Conservation (phyloP, 1,140 invertebrate species). For the Pseudachorutes palmiensis region DNA sequence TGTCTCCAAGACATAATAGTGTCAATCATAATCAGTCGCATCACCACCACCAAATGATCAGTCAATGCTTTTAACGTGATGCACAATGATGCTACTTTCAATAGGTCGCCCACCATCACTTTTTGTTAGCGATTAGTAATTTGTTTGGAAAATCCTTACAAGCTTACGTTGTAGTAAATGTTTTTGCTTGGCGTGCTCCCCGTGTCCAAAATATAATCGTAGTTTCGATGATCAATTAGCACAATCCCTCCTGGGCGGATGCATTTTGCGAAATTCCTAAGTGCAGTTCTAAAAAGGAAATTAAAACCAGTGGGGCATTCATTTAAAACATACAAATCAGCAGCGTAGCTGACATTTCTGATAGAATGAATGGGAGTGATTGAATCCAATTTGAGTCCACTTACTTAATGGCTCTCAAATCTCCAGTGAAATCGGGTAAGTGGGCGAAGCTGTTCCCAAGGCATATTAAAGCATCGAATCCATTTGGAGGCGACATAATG, state of each 20-base stretch:
- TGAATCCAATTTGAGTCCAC: constrained; percentile 28
- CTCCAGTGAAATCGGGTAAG: constrained; percentile 64
- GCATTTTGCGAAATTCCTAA: constrained; percentile 68
- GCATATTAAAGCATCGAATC: constrained; percentile 74
- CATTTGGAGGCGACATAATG: constrained; percentile 46
- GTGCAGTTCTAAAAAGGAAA: constrained; percentile 48
- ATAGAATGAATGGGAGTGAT: background rate
- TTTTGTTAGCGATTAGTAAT: too few species aligned
- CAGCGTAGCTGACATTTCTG: background rate
- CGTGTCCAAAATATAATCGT: constrained; percentile 66
- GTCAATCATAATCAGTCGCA: background rate
- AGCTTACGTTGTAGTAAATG: constrained; percentile 78
- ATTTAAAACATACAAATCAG: background rate
- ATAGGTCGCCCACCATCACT: too few species aligned
- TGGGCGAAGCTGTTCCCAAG: constrained; percentile 84
- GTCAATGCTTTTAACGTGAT: too few species aligned
- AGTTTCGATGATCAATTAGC: constrained; percentile 79
- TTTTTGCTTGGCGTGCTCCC: constrained; percentile 66
- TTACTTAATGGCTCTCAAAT: constrained; percentile 68
- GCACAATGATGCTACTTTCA: too few species aligned
- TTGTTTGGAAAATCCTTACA: too few species aligned
- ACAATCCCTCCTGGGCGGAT: constrained; percentile 74
- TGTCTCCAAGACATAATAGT: background rate
- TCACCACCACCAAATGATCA: background rate
- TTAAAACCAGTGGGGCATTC: background rate